Conservation (phyloP, 2,113 vertebrate genomes). For the Telmatochromis brachygnathus region DNA sequence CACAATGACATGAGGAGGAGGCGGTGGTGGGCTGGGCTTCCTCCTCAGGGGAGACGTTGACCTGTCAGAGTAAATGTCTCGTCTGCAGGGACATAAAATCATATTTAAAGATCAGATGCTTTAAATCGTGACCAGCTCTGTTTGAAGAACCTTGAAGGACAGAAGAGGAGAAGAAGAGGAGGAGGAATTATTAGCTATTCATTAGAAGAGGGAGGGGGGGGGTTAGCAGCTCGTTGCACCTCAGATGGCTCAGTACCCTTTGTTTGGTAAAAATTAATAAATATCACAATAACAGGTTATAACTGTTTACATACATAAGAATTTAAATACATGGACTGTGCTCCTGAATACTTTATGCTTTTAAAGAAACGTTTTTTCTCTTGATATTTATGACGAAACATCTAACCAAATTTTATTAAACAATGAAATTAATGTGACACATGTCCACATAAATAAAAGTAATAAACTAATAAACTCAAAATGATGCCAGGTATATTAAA, state of each 20-base stretch:
- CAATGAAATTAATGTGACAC: neutral
- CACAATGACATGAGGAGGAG: neutral
- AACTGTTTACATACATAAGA: neutral
- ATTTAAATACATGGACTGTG: neutral
- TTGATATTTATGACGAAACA: neutral
- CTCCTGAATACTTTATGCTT: neutral
- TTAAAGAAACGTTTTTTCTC: neutral
- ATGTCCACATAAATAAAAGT: neutral
- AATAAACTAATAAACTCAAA: no score
- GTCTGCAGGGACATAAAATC: conserved; percentile 43
- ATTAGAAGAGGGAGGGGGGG: neutral
- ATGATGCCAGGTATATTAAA: neutral
- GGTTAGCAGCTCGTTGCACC: neutral
- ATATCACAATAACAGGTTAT: neutral
- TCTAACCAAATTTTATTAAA: neutral
- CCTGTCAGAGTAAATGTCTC: conserved; percentile 52
- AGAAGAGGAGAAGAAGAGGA: neutral
- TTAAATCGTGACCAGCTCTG: conserved; percentile 11
- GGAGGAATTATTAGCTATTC: neutral
- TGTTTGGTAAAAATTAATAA: neutral
- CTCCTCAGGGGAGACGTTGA: conserved; percentile 13
- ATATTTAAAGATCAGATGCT: conserved; percentile 45
- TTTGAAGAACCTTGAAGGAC: neutral
- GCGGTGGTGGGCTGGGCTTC: neutral
- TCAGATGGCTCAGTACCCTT: neutral